These are phyloP conservation scores for Homarus gammarus DNA, from an alignment of 2,888 invertebrate species.

Conservation along the genomic window DNA sequence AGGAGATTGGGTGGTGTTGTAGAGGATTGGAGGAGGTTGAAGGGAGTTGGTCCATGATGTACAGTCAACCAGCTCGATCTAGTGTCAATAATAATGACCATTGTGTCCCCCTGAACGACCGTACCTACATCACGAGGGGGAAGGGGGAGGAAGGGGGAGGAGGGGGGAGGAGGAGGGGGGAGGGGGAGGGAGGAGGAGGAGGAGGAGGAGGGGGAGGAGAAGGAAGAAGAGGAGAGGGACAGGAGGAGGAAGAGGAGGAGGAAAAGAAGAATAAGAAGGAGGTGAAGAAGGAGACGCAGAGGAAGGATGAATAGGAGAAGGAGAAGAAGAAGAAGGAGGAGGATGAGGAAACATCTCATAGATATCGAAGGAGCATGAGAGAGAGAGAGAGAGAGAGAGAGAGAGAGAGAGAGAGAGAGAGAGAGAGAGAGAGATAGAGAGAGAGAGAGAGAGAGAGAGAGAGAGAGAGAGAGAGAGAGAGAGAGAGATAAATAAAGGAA, in stretches of 20 bases:
- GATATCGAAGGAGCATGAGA: background rate
- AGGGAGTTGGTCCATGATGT: too few species aligned
- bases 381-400: slow-evolving; percentile 15
- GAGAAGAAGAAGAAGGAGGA: background rate
- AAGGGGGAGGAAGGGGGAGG: background rate
- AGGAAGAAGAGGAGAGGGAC: background rate
- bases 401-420: slow-evolving; percentile 4
- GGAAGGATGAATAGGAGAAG: background rate
- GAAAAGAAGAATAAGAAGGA: background rate
- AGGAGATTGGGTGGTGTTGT: too few species aligned
- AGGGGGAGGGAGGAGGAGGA: slow-evolving; percentile 11
- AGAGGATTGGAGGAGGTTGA: too few species aligned
- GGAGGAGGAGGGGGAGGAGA: background rate
- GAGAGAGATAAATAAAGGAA: background rate
- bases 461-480: background rate
- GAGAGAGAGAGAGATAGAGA: background rate
- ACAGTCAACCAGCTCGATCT: too few species aligned
- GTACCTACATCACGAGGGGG: too few species aligned
- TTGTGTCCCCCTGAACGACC: too few species aligned
- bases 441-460: background rate
- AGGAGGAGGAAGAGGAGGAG: background rate
- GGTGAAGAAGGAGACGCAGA: background rate
- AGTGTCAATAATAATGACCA: too few species aligned
- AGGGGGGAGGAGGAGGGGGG: background rate
- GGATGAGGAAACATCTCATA: background rate